Evolutionary conservation across 1,140 invertebrate species (phyloP).

Genomic region (Drosophila kanapiae): DNA sequence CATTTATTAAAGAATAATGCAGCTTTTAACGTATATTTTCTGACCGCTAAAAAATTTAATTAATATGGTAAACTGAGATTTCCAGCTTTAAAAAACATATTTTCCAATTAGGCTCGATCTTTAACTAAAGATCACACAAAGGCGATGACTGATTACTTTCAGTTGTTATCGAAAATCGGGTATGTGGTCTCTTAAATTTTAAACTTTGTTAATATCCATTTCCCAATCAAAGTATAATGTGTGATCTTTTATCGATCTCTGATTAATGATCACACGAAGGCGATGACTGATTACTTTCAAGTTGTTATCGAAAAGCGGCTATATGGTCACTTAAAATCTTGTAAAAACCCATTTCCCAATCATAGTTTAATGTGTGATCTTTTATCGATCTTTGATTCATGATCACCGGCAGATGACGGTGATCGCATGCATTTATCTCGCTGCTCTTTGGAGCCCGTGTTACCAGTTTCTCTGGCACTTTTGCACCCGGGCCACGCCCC

Average conservation of each 20-base stretch:
- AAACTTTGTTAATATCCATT: background rate
- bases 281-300: slow-evolving; percentile 7
- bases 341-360: slow-evolving; percentile 8
- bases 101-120: background rate
- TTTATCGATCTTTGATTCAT: slow-evolving; percentile 36
- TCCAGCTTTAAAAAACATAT: background rate
- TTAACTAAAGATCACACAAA: background rate
- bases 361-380: slow-evolving; percentile 9
- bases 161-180: background rate
- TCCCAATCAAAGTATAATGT: background rate
- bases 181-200: background rate
- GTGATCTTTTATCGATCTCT: background rate
- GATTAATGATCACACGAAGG: background rate
- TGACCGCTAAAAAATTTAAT: background rate
- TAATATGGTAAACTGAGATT: background rate
- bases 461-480: slow-evolving; percentile 30
- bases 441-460: background rate
- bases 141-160: slow-evolving; percentile 9
- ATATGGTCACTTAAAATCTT: background rate
- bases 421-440: slow-evolving; percentile 16
- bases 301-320: background rate
- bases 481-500: slow-evolving; percentile 53
- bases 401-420: slow-evolving; percentile 21
- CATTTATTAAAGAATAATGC: background rate
- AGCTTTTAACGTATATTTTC: background rate